Base-by-base conservation (phyloP, 2,888 invertebrate species). In the Anthophora plumipes region DNA sequence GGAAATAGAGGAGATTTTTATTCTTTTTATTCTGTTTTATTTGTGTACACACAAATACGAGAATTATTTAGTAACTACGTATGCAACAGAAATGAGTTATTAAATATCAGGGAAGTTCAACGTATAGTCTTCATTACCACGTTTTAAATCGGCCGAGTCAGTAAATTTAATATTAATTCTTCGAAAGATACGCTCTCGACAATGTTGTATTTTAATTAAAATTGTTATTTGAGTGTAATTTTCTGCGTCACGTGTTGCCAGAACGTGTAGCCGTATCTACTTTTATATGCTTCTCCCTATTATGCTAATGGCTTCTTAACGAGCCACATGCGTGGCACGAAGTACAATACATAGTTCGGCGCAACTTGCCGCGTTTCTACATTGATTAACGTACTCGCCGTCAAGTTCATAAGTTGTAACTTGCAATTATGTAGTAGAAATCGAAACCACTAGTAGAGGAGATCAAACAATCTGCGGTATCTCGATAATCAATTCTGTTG, bases 221-320 rank as follows among this genome's bases (percentile, higher is more conserved):
- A 46, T 61, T 37, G 37, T 20, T 61, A 43, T 67, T 77, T 14
- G 17, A 57, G 59, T 9, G 31, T 2, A 52, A 67, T 74, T 61
- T 64, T 64, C 64, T 8, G 52, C 4, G 39, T 57, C 46, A 37
- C 20, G 37, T 60, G 43, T 43, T 66, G n/a, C 17, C 11, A 20
- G 43, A 59, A 72, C 25, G 17, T 61, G 52, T 54, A n/a, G 48
- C 46, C 25, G 39, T 48, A 39, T 39, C 46, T 48, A 71, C 57
- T 59, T 69, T 72, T 63, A 39, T 48, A 64, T 22, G 60, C 48
- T 68, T 12, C 50, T 46, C 50, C 17, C 31, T 50, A 67, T 71
- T 71, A 63, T 52, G 63, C 72, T 85, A 84, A 84, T 79, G 72
- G 74, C 41, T 77, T 82, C 76, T 80, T 84, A 85, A 85, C 82